Evolutionary conservation across 2,888 invertebrate species (phyloP).

Genomic region (Pandemis cinnamomeana): DNA sequence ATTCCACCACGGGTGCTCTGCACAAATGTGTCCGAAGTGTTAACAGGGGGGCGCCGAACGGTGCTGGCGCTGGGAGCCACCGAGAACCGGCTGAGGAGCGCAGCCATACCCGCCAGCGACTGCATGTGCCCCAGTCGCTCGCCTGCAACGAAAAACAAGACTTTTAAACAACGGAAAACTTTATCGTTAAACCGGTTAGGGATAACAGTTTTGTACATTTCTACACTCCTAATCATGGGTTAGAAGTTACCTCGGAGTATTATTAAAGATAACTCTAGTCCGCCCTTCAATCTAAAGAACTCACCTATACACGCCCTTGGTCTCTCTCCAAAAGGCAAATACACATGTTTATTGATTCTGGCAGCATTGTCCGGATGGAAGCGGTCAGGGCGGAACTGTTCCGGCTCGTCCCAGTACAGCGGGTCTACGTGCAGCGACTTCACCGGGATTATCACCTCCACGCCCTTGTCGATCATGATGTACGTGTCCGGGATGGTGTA

Average conservation of each 20-base stretch:
- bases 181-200: too few species aligned
- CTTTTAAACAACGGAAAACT: neutral
- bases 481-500: constrained; percentile 46
- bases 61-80: constrained; percentile 31
- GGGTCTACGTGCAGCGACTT: constrained; percentile 66
- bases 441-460: constrained; percentile 54
- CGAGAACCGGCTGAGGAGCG: constrained; percentile 31
- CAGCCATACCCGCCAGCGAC: constrained; percentile 42
- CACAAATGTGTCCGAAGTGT: constrained; percentile 39
- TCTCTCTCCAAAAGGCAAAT: constrained; percentile 31
- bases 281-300: neutral
- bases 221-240: too few species aligned
- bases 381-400: constrained; percentile 64
- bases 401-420: constrained; percentile 62
- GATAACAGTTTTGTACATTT: too few species aligned
- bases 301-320: constrained; percentile 32
- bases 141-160: constrained; percentile 32
- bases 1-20: constrained; percentile 44
- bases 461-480: constrained; percentile 54
- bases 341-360: constrained; percentile 15
- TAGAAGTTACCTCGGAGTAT: too few species aligned
- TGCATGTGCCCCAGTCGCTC: constrained; percentile 42
- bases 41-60: constrained; percentile 35
- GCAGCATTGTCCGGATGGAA: constrained; percentile 49
- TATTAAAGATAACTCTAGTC: too few species aligned